phyloP scores from a whole-genome alignment of 2,888 invertebrate genomes.

The Phasia obesa region DNA sequence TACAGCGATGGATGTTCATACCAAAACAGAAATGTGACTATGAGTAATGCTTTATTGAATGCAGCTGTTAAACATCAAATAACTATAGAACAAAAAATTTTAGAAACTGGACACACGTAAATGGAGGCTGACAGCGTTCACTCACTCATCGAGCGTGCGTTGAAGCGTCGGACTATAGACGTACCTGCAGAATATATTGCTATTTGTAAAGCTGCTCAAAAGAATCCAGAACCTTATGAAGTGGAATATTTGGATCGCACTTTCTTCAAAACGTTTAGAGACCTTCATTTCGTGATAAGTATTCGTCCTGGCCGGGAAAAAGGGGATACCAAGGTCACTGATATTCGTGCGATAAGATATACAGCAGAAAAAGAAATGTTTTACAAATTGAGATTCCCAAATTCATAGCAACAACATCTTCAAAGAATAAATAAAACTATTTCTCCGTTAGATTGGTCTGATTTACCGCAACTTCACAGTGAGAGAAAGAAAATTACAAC shows the following conservation, averaged over 20 bases:
- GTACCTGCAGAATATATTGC: constrained; percentile 15
- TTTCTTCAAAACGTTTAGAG: constrained; percentile 29
- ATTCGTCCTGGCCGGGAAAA: constrained; percentile 54
- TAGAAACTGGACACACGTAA: constrained; percentile 44
- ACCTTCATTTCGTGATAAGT: constrained; percentile 48
- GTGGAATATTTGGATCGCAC: constrained; percentile 9
- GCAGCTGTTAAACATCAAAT: background rate
- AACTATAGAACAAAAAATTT: constrained; percentile 34
- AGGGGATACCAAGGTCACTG: constrained; percentile 13
- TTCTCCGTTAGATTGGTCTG: constrained; percentile 37
- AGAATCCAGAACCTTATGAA: constrained; percentile 43
- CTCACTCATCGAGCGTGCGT: constrained; percentile 44
- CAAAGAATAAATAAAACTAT: constrained; percentile 15
- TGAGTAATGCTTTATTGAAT: constrained; percentile 16
- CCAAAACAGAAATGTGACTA: constrained; percentile 37
- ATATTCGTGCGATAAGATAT: constrained; percentile 52
- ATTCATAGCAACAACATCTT: constrained; percentile 47
- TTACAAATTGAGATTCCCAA: constrained; percentile 37
- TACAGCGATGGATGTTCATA: constrained; percentile 10
- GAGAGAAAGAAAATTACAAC: constrained; percentile 39
- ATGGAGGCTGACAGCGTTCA: constrained; percentile 51
- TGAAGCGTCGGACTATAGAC: constrained; percentile 33
- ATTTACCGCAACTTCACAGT: constrained; percentile 34
- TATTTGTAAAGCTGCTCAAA: constrained; percentile 38
- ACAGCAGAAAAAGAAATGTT: constrained; percentile 42